Evolutionary conservation across 2,113 vertebrate genomes (phyloP).

Genomic region (Sphaerodactylus townsendi): DNA sequence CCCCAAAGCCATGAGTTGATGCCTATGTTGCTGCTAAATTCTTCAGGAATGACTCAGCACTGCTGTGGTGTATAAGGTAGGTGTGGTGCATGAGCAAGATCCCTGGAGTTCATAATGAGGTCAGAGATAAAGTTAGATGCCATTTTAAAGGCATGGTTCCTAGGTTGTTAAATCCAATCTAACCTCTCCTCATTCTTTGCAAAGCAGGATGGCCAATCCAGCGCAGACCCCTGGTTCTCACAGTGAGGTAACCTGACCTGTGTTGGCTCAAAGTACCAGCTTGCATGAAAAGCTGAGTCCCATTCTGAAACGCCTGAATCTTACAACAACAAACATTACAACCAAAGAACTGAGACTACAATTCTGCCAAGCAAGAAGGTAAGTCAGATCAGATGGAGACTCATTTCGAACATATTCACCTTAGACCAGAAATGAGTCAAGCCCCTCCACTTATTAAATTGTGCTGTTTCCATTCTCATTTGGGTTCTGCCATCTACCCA

Average conservation of each 20-base stretch:
- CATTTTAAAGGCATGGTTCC: too few relatives aligned
- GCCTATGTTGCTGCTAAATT: too few relatives aligned
- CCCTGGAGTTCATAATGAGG: too few relatives aligned
- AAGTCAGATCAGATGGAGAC: neutral
- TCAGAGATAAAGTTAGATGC: too few relatives aligned
- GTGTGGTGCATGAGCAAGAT: too few relatives aligned
- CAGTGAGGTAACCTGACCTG: neutral
- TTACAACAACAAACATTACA: neutral
- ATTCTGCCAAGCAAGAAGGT: neutral
- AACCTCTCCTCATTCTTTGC: too few relatives aligned
- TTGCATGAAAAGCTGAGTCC: neutral
- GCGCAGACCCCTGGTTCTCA: neutral
- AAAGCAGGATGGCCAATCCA: neutral
- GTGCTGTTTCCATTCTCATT: neutral
- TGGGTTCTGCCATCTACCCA: constrained; percentile 68
- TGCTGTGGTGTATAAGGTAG: too few relatives aligned
- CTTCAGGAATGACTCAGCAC: too few relatives aligned
- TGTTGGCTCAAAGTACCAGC: neutral
- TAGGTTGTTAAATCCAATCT: too few relatives aligned
- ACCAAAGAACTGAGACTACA: neutral
- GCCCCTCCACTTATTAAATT: constrained; percentile 13
- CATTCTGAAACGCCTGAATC: neutral
- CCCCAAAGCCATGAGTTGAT: too few relatives aligned
- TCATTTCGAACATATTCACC: neutral
- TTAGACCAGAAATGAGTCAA: neutral